These are phyloP conservation scores for Turdus rufiventris DNA, from an alignment of 2,113 vertebrate genomes.

Conservation along the genomic window DNA sequence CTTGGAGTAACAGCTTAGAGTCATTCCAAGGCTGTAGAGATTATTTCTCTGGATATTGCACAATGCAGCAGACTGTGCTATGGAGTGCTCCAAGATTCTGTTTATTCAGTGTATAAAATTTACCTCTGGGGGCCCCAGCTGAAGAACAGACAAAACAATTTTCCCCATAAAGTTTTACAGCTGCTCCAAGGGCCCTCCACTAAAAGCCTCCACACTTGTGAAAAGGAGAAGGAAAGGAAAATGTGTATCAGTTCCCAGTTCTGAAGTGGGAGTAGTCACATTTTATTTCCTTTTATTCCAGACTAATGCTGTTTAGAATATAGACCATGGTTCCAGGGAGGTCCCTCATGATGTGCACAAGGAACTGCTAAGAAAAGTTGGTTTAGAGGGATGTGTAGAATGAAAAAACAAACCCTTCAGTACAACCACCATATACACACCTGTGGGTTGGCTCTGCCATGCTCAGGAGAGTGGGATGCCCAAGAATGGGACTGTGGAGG, in stretches of 20 bases:
- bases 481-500: background rate
- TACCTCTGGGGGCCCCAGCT: background rate
- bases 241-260: rapidly evolving
- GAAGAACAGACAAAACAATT: background rate
- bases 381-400: rapidly evolving
- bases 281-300: background rate
- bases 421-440: too few species aligned
- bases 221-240: background rate
- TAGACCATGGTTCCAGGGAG: background rate
- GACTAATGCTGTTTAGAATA: background rate
- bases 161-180: background rate
- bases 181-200: background rate
- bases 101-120: background rate
- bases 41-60: background rate
- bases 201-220: background rate
- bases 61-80: rapidly evolving
- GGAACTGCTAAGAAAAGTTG: background rate
- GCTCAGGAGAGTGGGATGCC: background rate
- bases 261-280: background rate
- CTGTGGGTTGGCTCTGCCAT: background rate
- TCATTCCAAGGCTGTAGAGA: background rate
- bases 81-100: background rate
- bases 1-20: background rate
- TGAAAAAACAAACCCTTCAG: background rate
- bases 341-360: background rate